Percentiles rank a stretch among this genome's conserved stretches.
phyloP scores from a whole-genome alignment of 1,140 invertebrate species.

The Pectinophora gossypiella region DNA sequence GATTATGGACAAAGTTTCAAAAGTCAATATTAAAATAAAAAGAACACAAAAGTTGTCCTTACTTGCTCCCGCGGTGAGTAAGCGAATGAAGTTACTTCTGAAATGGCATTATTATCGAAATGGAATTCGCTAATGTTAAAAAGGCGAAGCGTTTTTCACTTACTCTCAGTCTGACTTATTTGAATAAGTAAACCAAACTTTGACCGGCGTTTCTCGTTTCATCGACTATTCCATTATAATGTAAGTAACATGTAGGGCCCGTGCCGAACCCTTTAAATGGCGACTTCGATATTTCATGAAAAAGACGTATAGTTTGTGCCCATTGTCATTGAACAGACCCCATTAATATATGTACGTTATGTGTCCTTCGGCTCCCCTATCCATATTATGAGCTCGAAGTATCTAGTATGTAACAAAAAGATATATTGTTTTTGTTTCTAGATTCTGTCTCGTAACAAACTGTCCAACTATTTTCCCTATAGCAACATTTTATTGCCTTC shows the following conservation, averaged over 20 bases:
- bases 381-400: background rate
- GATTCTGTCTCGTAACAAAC: slow-evolving; percentile 1
- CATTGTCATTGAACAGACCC: background rate
- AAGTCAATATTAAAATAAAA: too few species aligned
- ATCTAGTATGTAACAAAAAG: background rate
- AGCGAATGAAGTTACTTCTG: background rate
- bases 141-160: background rate
- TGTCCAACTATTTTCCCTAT: slow-evolving; percentile 28
- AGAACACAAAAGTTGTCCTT: too few species aligned
- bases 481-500: slow-evolving; percentile 57
- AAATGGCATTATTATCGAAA: background rate
- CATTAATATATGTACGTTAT: background rate
- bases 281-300: too few species aligned
- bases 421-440: slow-evolving; percentile 1
- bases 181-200: background rate
- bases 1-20: too few species aligned
- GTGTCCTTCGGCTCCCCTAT: background rate
- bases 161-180: background rate
- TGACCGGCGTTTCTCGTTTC: background rate
- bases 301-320: too few species aligned
- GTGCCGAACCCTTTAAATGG: too few species aligned
- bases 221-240: background rate
- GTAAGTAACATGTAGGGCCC: too few species aligned
- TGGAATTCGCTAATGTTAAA: background rate
- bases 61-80: too few species aligned